These are phyloP conservation scores for Dissostichus mawsoni DNA, from an alignment of 2,113 vertebrate species.

Conservation along the genomic window DNA sequence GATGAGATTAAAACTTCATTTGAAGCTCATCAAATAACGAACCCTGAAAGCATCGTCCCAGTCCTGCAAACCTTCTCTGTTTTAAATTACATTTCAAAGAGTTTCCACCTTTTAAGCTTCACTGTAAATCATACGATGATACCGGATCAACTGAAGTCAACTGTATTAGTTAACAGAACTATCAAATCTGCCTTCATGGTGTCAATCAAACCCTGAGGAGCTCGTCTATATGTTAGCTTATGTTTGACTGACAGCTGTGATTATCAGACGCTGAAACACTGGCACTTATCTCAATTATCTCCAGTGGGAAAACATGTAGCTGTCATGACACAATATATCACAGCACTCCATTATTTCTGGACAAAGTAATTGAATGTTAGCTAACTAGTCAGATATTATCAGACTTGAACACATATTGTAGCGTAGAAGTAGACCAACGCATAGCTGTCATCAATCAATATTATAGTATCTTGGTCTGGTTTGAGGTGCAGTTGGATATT, in stretches of 20 bases:
- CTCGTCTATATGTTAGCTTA: too few species aligned
- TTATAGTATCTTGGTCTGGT: background rate
- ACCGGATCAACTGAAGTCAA: conserved; percentile 2
- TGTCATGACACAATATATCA: background rate
- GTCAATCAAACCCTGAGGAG: background rate
- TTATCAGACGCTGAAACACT: background rate
- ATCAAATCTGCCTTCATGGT: background rate
- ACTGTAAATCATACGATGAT: conserved; percentile 7
- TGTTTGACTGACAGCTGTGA: too few species aligned
- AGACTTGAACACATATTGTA: background rate
- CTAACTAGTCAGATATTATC: background rate
- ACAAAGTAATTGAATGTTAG: background rate
- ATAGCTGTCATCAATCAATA: too few species aligned
- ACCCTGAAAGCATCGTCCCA: too few species aligned
- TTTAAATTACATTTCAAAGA: too few species aligned
- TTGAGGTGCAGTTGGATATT: background rate
- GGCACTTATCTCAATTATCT: background rate
- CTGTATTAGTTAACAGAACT: background rate
- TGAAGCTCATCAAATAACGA: too few species aligned
- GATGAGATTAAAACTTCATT: too few species aligned
- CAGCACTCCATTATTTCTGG: background rate
- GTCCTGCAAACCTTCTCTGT: too few species aligned
- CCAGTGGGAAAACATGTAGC: background rate
- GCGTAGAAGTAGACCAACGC: background rate
- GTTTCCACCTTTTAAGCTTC: too few species aligned